Evolutionary conservation across 37 sponge, comb jelly and placozoan genomes (phyloP).

Genomic region (Cliona cf. orientalis): DNA sequence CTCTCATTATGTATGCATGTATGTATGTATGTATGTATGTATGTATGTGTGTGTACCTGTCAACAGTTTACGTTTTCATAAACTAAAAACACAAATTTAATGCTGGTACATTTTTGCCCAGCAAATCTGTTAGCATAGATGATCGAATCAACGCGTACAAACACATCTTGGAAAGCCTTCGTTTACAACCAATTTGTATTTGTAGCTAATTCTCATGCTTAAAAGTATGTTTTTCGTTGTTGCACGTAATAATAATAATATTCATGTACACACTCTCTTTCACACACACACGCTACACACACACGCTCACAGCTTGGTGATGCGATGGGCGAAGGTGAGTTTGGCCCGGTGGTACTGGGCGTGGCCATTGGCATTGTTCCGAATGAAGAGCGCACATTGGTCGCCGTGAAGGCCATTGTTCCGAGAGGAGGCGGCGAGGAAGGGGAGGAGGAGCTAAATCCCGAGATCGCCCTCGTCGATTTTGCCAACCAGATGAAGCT

Average conservation of each 20-base stretch:
- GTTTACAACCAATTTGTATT: not conserved
- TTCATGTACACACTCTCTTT: no score
- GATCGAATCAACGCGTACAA: no score
- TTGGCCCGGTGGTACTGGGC: constrained; percentile 72
- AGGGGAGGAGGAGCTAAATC: constrained; percentile 10
- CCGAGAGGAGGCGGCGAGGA: constrained; percentile 30
- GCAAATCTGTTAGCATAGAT: no score
- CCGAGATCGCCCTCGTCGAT: constrained; percentile 46
- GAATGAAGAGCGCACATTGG: constrained; percentile 21
- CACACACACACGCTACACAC: no score
- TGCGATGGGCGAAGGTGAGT: constrained; percentile 79
- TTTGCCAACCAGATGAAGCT: constrained; percentile 85
- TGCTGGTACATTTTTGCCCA: no score
- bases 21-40: no score
- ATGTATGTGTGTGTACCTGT: no score
- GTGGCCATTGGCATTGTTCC: constrained; percentile 36
- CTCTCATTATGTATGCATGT: no score
- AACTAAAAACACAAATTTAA: no score
- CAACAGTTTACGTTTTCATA: no score
- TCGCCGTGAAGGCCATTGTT: constrained; percentile 64
- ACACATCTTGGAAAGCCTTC: not conserved
- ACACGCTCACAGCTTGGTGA: constrained; percentile 40
- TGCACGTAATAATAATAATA: not conserved
- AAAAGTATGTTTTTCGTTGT: not conserved
- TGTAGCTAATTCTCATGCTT: not conserved